Evolutionary conservation across 2,113 vertebrate genomes (phyloP).

Genomic region (Tachuris rubrigastra): DNA sequence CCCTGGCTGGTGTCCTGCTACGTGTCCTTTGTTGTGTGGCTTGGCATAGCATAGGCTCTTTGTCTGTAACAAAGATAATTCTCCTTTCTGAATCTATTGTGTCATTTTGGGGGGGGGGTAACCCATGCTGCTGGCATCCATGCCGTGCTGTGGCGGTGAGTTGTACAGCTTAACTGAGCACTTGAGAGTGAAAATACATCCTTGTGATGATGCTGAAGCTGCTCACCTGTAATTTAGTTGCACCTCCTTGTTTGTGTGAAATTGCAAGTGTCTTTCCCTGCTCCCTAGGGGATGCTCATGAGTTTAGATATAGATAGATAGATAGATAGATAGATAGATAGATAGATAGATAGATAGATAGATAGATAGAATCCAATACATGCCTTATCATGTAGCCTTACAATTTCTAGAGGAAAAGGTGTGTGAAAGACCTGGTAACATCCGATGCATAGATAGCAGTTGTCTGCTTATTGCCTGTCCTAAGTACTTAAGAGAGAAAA

Average conservation of each 20-base stretch:
- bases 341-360: too few relatives aligned
- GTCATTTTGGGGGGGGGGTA: neutral
- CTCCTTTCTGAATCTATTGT: neutral
- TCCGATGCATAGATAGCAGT: too few relatives aligned
- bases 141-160: fast-evolving
- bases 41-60: neutral
- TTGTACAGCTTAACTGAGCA: neutral
- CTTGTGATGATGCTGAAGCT: neutral
- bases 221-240: neutral
- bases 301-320: neutral
- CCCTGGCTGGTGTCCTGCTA: neutral
- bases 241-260: neutral
- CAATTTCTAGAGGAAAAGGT: neutral
- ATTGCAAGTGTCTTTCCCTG: neutral
- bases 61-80: neutral
- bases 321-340: fast-evolving
- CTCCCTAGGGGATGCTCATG: neutral
- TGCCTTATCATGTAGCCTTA: neutral
- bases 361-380: neutral
- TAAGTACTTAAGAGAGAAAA: neutral
- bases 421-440: neutral
- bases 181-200: neutral
- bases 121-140: neutral
- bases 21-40: neutral
- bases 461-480: neutral